phyloP scores from a whole-genome alignment of 2,797 vertebrate genomes.

The Neosilurus mollespiculum region DNA sequence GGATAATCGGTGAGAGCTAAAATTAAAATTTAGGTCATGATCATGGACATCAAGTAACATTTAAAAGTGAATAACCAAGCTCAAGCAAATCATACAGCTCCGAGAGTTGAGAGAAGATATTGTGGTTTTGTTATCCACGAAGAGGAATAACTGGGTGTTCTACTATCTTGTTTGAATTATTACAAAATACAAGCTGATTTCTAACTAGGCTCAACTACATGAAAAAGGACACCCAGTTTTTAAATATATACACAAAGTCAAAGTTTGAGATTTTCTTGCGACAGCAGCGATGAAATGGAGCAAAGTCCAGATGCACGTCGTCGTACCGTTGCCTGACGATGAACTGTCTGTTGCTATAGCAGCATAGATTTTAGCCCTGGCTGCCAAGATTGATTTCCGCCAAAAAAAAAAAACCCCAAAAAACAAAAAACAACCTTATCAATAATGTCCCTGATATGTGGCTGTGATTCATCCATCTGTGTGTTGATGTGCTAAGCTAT shows the following conservation, averaged over 20 bases:
- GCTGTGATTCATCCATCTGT: neutral
- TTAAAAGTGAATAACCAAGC: conserved; percentile 71
- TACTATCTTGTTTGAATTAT: neutral
- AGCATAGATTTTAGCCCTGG: conserved; percentile 68
- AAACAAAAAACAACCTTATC: neutral
- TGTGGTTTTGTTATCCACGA: neutral
- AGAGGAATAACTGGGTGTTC: conserved; percentile 8
- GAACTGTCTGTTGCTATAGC: conserved; percentile 65
- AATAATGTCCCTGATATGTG: conserved; percentile 18
- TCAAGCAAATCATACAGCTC: conserved; percentile 68
- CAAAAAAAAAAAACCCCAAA: conserved; percentile 11
- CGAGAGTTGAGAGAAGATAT: conserved; percentile 9
- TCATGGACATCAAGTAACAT: conserved; percentile 74
- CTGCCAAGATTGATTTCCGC: conserved; percentile 54
- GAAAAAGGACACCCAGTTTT: conserved; percentile 22
- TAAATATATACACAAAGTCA: conserved; percentile 21
- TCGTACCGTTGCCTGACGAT: conserved; percentile 47
- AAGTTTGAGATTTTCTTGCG: neutral
- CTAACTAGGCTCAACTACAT: neutral
- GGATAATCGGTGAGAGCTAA: conserved; percentile 52
- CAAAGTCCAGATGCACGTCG: conserved; percentile 51
- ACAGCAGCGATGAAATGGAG: conserved; percentile 46
- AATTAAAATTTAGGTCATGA: conserved; percentile 56
- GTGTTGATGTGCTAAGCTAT: neutral
- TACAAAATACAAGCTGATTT: neutral